Base-by-base conservation (phyloP, 2,113 vertebrate species). In the Octodon degus region DNA sequence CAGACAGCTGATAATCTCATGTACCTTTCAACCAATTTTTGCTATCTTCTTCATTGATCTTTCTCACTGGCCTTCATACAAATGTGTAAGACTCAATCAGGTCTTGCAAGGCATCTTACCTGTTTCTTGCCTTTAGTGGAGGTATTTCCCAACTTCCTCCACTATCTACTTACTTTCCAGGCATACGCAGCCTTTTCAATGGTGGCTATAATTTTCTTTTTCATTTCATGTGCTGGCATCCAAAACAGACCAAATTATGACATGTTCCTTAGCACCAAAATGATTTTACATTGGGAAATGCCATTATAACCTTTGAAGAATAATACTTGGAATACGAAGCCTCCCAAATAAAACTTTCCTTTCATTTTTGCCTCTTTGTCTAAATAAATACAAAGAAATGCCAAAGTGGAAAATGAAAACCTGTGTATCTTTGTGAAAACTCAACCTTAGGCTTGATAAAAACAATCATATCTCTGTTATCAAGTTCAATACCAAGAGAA, bases 121-220 rank as follows among this genome's bases (percentile, higher is more conserved):
- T 98, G 98, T 47, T 99, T 98, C 50, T 99, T 99, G 84, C 99
- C 99, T 76, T 99, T 98, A 16, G 97, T 97, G 43, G 96, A 99
- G 99, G 98, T 99, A 99, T 37, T 99, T 99, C 95, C 99, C 99
- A 1, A 98, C 98, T 87, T 99, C 98, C 90, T 99, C 97, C 2
- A 99, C 98, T 98, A 99, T 98, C 50, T 98, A 98, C 74, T 99
- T 99, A 74, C 98, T 98, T 43, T 99, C 99, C 98, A 99, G 99
- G 90, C 98, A 99, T 55, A 99, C 98, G 6, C 98, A 99, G 93
- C 98, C 98, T 92, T 99, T 99, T 93, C 99, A 98, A 99, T 99
- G 0, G 98, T 99, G 95, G 99, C 99, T 0, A 98, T 99, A 98
- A 99, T 99, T 98, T 99, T 99, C 97, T 98, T 98, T 98, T 96